Percentiles rank a stretch among this genome's conserved stretches.
These are phyloP conservation scores for Tupaia chinensis DNA, from an alignment of 2,113 vertebrate genomes.

Conservation along the genomic window DNA sequence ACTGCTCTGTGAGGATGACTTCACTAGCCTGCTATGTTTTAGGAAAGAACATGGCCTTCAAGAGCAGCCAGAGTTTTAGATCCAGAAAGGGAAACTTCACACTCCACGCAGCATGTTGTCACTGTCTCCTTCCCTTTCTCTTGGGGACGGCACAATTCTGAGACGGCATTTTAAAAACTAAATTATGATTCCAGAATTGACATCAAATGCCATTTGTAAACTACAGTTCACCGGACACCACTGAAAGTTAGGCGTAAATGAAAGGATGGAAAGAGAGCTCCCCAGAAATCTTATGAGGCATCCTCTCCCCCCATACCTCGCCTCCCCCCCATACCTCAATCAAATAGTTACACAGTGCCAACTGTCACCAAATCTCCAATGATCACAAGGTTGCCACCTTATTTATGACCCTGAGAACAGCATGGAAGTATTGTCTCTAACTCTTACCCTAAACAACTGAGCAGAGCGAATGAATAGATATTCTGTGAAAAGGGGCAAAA, in stretches of 20 bases:
- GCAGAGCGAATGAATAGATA: not conserved
- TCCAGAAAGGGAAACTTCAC: not conserved
- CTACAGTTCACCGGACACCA: not conserved
- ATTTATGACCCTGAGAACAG: conserved; percentile 27
- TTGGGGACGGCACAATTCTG: not conserved
- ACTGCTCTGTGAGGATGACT: not conserved
- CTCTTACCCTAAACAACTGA: not conserved
- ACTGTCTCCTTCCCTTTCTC: conserved; percentile 22
- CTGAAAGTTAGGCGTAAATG: not conserved
- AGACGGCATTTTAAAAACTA: not conserved
- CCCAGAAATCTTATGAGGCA: not conserved
- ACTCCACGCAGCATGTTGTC: not conserved
- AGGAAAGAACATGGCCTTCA: not conserved
- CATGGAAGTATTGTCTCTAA: not conserved
- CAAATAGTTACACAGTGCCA: not conserved
- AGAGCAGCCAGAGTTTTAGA: not conserved
- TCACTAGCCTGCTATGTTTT: not conserved
- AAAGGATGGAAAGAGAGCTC: not conserved
- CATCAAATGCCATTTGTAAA: not conserved
- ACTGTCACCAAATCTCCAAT: not conserved
- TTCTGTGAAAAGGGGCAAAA: not conserved
- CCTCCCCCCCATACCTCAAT: not conserved
- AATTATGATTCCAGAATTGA: not conserved
- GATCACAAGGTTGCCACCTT: not conserved
- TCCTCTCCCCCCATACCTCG: not conserved